Conservation (phyloP, 2,888 invertebrate genomes). For the Drosophila mulleri region DNA sequence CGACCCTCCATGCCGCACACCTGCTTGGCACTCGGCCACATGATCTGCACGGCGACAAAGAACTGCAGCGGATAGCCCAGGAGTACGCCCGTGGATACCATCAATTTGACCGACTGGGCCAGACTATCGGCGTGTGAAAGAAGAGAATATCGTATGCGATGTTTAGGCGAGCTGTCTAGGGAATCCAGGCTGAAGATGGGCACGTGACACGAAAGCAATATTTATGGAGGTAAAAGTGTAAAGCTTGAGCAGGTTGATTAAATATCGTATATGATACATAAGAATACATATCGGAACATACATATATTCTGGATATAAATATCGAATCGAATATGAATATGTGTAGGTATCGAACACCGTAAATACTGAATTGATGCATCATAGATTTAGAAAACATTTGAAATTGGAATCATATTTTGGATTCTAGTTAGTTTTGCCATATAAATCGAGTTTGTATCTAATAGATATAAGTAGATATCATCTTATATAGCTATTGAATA, state of each 20-base stretch:
- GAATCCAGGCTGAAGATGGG: conserved; percentile 6
- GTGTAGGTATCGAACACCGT: too few relatives aligned
- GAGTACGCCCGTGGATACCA: conserved; percentile 94
- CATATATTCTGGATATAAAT: neutral
- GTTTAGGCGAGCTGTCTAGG: neutral
- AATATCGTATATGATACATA: neutral
- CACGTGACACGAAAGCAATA: neutral
- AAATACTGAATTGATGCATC: too few relatives aligned
- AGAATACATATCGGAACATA: too few relatives aligned
- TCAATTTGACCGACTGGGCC: conserved; percentile 92
- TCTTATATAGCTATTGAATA: too few relatives aligned
- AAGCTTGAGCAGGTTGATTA: neutral
- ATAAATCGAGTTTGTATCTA: too few relatives aligned
- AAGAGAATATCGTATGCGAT: neutral
- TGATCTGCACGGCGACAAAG: conserved; percentile 96
- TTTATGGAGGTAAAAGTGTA: neutral
- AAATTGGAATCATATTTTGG: too few relatives aligned
- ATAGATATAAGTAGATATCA: too few relatives aligned
- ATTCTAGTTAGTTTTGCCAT: too few relatives aligned
- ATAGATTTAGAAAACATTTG: too few relatives aligned
- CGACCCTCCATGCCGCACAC: conserved; percentile 86
- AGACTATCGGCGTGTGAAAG: conserved; percentile 86
- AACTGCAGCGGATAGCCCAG: conserved; percentile 97
- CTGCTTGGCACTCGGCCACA: conserved; percentile 90
- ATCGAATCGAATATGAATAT: too few relatives aligned